Evolutionary conservation across 1,140 invertebrate genomes (phyloP).

Genomic region (Magallana angulata): DNA sequence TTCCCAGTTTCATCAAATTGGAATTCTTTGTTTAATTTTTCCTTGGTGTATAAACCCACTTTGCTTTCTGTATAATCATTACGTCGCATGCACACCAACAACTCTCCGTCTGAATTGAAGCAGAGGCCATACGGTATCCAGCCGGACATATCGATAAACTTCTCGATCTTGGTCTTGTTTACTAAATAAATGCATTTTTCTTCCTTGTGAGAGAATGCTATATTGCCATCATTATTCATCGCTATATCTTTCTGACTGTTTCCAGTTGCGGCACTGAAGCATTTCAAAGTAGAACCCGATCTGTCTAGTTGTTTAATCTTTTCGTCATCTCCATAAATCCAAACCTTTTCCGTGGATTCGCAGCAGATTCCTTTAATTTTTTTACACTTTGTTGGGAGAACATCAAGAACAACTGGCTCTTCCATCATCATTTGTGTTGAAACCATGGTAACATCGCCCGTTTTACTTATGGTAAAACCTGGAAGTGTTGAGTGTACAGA

Average conservation of each 20-base stretch:
- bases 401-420: background rate
- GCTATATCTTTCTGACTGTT: constrained; percentile 25
- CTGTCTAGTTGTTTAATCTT: background rate
- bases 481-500: background rate
- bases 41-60: background rate
- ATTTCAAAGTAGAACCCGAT: background rate
- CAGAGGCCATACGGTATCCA: constrained; percentile 32
- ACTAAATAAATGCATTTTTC: constrained; percentile 12
- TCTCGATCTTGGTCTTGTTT: background rate
- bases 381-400: background rate
- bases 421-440: background rate
- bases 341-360: background rate
- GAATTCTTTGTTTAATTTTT: background rate
- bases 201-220: constrained; percentile 5
- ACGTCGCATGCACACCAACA: constrained; percentile 21
- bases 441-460: background rate
- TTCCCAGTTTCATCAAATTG: background rate
- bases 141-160: background rate
- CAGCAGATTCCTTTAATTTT: constrained; percentile 6
- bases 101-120: background rate
- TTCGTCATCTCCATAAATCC: constrained; percentile 19
- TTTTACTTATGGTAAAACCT: constrained; percentile 1
- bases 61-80: background rate
- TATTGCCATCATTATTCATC: background rate
- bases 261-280: background rate